Percentiles rank a stretch among this genome's conserved stretches.
These are phyloP conservation scores for Phragmatobia fuliginosa DNA, from an alignment of 2,888 invertebrate species.

Conservation along the genomic window DNA sequence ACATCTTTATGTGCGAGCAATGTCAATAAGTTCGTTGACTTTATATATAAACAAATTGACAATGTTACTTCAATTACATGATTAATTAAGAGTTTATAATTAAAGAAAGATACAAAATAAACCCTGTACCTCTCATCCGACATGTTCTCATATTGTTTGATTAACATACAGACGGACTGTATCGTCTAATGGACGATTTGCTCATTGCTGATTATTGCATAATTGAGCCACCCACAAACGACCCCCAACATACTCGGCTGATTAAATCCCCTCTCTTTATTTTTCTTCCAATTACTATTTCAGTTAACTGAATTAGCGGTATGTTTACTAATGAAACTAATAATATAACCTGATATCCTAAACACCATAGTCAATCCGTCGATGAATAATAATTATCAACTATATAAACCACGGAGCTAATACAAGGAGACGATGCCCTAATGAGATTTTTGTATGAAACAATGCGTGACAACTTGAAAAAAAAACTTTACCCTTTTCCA, in stretches of 20 bases:
- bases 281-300: slow-evolving; percentile 78
- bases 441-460: too few species aligned
- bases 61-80: slow-evolving; percentile 40
- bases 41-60: slow-evolving; percentile 38
- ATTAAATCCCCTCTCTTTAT: slow-evolving; percentile 75
- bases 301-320: slow-evolving; percentile 61
- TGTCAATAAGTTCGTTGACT: slow-evolving; percentile 53
- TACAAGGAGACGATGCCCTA: too few species aligned
- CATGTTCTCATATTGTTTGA: not conserved
- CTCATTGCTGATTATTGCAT: slow-evolving; percentile 79
- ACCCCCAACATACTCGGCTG: slow-evolving; percentile 70
- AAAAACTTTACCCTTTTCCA: too few species aligned
- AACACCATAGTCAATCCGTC: not conserved
- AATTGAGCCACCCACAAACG: slow-evolving; percentile 82
- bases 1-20: slow-evolving; percentile 38
- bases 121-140: not conserved
- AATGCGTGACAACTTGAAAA: too few species aligned
- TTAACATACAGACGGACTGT: not conserved
- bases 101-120: slow-evolving; percentile 7
- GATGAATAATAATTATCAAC: too few species aligned
- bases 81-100: slow-evolving; percentile 35
- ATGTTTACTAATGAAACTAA: slow-evolving; percentile 65
- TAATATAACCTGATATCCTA: slow-evolving; percentile 33
- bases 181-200: slow-evolving; percentile 60
- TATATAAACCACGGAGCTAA: too few species aligned